phyloP scores from a whole-genome alignment of 1,140 invertebrate genomes.

The Drosophila paulistorum region DNA sequence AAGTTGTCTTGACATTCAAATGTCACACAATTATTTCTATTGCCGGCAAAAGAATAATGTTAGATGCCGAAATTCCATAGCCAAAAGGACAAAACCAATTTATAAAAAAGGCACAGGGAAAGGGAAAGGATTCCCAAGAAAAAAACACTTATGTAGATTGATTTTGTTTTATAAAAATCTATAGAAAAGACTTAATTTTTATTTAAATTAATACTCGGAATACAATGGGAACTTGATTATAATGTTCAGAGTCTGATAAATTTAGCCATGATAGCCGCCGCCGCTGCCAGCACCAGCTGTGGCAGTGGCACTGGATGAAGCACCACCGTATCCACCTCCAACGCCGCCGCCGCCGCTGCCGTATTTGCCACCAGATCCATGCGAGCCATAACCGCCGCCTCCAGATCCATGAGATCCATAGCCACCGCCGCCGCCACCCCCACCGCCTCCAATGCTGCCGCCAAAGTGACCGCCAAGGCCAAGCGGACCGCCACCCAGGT shows the following conservation, averaged over 20 bases:
- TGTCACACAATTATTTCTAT: no score
- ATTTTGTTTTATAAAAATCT: conserved; percentile 7
- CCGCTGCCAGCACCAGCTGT: conserved; percentile 10
- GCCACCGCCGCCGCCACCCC: conserved; percentile 17
- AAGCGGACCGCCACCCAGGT: conserved; percentile 16
- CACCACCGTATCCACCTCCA: conserved; percentile 37
- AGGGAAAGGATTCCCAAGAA: neutral
- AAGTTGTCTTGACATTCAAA: neutral
- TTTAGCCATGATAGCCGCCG: conserved; percentile 51
- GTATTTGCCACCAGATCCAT: conserved; percentile 6
- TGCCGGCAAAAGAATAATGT: no score
- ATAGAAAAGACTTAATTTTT: conserved; percentile 9
- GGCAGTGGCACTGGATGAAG: conserved; percentile 37
- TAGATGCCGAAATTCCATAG: no score
- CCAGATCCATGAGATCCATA: conserved; percentile 23
- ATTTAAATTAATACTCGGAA: conserved; percentile 11
- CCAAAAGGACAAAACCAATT: no score
- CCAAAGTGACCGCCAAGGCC: conserved; percentile 30
- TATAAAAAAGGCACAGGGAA: no score
- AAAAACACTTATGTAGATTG: neutral
- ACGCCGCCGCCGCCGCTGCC: conserved; percentile 25
- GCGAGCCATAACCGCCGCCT: conserved; percentile 5
- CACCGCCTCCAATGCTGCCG: conserved; percentile 6
- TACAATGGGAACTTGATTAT: neutral
- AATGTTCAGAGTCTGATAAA: neutral